A percentile compares a stretch with the other conserved stretches of the same genome.
Evolutionary conservation across 1,140 invertebrate genomes (phyloP).

Genomic region (Euglossa dilemma): DNA sequence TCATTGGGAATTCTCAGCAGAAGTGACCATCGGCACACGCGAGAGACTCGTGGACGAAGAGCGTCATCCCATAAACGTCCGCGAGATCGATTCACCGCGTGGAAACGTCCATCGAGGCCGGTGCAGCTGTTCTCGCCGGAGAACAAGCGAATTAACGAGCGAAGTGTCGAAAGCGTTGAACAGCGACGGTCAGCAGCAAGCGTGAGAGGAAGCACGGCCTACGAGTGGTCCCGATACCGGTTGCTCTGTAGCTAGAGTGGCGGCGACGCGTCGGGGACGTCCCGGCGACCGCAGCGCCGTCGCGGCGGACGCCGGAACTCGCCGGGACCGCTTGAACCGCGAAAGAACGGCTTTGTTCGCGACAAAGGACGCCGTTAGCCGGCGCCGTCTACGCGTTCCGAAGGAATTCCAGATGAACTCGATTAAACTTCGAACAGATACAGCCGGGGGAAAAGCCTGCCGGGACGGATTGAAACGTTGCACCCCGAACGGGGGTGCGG

Average conservation of each 20-base stretch:
- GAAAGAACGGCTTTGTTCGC: conserved; percentile 16
- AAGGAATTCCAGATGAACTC: conserved; percentile 43
- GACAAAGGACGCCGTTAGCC: conserved; percentile 30
- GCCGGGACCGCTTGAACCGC: background rate
- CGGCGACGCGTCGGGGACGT: background rate
- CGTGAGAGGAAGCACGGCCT: no score
- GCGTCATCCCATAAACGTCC: background rate
- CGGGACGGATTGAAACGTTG: conserved; percentile 22
- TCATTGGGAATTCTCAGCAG: no score
- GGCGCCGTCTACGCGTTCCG: conserved; percentile 6
- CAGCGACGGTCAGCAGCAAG: conserved; percentile 8
- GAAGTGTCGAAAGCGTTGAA: conserved; percentile 72
- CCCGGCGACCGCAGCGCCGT: background rate
- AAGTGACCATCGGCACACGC: background rate
- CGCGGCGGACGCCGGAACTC: no score
- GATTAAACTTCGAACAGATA: conserved; percentile 42
- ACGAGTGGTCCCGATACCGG: background rate
- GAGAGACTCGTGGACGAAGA: background rate
- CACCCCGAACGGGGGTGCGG: background rate
- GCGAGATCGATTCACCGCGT: background rate
- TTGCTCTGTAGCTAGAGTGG: conserved; percentile 5
- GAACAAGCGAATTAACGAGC: conserved; percentile 81
- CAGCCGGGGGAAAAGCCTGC: background rate
- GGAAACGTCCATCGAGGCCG: background rate
- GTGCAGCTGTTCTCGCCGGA: conserved; percentile 42